These are phyloP conservation scores for Pseudomyrmex sp. DNA, from an alignment of 1,140 invertebrate genomes.

Conservation along the genomic window DNA sequence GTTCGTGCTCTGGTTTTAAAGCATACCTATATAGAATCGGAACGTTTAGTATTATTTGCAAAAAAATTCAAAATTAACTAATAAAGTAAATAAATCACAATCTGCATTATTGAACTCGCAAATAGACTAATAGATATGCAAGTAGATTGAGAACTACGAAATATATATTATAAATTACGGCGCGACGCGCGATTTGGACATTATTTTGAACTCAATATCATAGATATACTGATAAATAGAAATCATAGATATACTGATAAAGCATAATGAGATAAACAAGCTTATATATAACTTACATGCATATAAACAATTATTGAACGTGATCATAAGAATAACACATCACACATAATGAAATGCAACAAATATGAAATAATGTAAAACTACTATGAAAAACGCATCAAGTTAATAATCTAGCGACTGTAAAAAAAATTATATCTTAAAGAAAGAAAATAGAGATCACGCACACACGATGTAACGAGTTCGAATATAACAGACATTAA, in stretches of 20 bases:
- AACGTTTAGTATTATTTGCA: not conserved
- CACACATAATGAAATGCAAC: no score
- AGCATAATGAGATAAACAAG: conserved; percentile 8
- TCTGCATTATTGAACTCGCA: not conserved
- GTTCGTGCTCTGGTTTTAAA: not conserved
- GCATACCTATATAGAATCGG: conserved; percentile 1
- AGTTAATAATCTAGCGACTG: no score
- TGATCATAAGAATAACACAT: conserved; percentile 21
- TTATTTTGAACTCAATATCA: not conserved
- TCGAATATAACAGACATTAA: not conserved
- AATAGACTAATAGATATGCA: not conserved
- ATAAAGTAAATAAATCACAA: not conserved
- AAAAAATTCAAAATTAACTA: not conserved
- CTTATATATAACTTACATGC: not conserved
- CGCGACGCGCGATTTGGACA: not conserved
- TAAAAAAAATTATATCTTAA: not conserved
- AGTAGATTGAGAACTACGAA: not conserved
- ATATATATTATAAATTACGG: not conserved
- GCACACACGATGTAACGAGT: not conserved
- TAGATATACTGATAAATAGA: no score
- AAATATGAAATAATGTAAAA: no score
- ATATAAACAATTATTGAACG: conserved; percentile 20
- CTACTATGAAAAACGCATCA: no score
- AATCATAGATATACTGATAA: not conserved
- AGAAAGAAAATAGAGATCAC: not conserved